Evolutionary conservation across 2,888 invertebrate species (phyloP).

Genomic region (Pasiphila rectangulata): DNA sequence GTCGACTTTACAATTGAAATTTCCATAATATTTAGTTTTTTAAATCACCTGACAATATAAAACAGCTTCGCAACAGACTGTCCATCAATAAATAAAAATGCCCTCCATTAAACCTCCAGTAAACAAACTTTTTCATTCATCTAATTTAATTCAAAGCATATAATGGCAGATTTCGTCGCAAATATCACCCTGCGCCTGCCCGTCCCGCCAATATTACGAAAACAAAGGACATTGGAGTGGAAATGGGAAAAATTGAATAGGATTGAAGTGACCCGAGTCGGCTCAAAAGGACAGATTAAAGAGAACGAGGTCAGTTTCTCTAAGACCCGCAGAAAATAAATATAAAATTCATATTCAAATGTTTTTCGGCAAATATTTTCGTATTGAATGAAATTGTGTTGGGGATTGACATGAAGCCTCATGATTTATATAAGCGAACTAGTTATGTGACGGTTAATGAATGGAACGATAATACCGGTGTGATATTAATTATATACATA

Average conservation of each 20-base stretch:
- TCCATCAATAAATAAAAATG: no score
- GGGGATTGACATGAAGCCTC: background rate
- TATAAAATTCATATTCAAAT: conserved; percentile 22
- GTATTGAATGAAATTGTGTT: conserved; percentile 10
- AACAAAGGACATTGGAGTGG: conserved; percentile 8
- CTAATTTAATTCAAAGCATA: background rate
- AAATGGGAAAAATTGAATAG: conserved; percentile 28
- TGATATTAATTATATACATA: no score
- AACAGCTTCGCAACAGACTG: no score
- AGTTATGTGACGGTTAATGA: background rate
- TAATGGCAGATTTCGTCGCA: background rate
- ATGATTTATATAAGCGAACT: conserved; percentile 8
- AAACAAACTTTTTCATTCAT: no score
- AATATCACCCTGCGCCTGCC: background rate
- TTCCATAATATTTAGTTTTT: no score
- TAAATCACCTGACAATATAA: no score
- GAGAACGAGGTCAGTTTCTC: conserved; percentile 21
- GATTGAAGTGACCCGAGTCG: conserved; percentile 26
- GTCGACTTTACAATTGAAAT: no score
- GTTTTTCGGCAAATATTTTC: conserved; percentile 17
- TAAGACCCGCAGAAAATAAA: conserved; percentile 2
- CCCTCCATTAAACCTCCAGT: no score
- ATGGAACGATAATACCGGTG: no score
- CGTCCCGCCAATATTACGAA: conserved; percentile 1
- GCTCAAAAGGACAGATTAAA: conserved; percentile 20